Percentiles rank a stretch among this genome's conserved stretches.
phyloP scores from a whole-genome alignment of 1,140 invertebrate genomes.

The Pinna nobilis region DNA sequence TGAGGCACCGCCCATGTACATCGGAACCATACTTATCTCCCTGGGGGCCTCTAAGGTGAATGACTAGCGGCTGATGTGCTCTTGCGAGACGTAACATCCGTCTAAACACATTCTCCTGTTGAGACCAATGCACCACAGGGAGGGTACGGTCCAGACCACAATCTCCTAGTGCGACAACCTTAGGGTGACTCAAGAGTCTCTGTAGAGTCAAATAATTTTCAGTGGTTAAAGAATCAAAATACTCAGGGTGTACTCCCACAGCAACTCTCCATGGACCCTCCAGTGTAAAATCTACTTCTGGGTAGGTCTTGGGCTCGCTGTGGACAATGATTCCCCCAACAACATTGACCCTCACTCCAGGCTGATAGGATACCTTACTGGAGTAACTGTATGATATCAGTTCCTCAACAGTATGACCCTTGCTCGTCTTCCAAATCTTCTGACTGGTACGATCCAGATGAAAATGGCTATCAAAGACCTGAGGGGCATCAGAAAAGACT shows the following conservation, averaged over 20 bases:
- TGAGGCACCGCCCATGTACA: constrained; percentile 2
- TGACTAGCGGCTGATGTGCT: not conserved
- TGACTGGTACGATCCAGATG: constrained; percentile 26
- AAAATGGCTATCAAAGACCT: constrained; percentile 22
- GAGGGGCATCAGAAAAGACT: not conserved
- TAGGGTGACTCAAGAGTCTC: not conserved
- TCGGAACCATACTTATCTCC: not conserved
- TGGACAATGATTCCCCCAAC: constrained; percentile 19
- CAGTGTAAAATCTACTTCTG: constrained; percentile 1
- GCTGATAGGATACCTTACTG: not conserved
- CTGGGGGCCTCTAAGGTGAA: not conserved
- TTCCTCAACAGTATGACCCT: not conserved
- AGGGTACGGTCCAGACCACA: constrained; percentile 4
- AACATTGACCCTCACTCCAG: not conserved
- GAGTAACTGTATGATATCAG: not conserved
- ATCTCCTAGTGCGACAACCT: constrained; percentile 13
- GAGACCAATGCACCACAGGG: not conserved
- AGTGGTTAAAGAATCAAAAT: not conserved
- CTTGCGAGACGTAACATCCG: not conserved
- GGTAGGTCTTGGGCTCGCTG: constrained; percentile 21
- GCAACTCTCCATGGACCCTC: constrained; percentile 24
- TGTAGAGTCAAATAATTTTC: not conserved
- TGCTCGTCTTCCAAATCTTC: not conserved
- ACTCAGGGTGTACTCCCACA: constrained; percentile 24
- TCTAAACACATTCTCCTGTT: constrained; percentile 11